Evolutionary conservation across 2,888 invertebrate genomes (phyloP).

Genomic region (Caenorhabditis virilis): DNA sequence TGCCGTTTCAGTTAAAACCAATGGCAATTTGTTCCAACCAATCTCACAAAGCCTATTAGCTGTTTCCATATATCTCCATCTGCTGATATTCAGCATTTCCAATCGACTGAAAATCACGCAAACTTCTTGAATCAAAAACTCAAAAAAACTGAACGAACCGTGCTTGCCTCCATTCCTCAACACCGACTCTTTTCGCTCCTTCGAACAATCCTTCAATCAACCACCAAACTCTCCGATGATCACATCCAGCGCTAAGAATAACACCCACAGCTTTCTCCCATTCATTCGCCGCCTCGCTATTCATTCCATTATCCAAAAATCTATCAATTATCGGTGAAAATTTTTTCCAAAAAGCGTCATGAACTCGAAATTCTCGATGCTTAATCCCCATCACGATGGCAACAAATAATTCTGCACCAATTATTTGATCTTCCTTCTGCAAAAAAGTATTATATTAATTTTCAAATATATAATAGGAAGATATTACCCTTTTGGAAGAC

Average conservation of each 20-base stretch:
- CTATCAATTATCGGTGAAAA: slow-evolving; percentile 22
- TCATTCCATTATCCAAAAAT: slow-evolving; percentile 29
- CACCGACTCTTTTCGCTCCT: slow-evolving; percentile 15
- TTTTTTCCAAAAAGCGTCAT: slow-evolving; percentile 37
- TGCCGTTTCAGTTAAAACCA: slow-evolving; percentile 28
- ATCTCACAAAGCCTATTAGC: slow-evolving; percentile 33
- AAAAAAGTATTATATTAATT: too few relatives aligned
- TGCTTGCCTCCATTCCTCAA: slow-evolving; percentile 13
- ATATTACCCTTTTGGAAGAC: too few relatives aligned
- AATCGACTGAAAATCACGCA: slow-evolving; percentile 38
- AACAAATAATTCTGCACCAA: slow-evolving; percentile 45
- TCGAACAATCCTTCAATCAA: slow-evolving; percentile 38
- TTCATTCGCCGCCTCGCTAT: slow-evolving; percentile 20
- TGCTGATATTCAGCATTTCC: slow-evolving; percentile 8
- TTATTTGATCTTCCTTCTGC: slow-evolving; percentile 32
- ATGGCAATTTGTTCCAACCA: slow-evolving; percentile 31
- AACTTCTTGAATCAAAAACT: background rate
- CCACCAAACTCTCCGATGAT: slow-evolving; percentile 45
- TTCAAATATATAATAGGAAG: too few relatives aligned
- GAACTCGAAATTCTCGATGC: slow-evolving; percentile 31
- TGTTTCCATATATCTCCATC: slow-evolving; percentile 41
- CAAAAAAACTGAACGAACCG: slow-evolving; percentile 3
- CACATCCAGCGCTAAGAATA: slow-evolving; percentile 12
- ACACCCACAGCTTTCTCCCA: slow-evolving; percentile 14
- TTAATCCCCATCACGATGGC: slow-evolving; percentile 39